Conservation (phyloP, 2,113 vertebrate species). For the Osmerus mordax region DNA sequence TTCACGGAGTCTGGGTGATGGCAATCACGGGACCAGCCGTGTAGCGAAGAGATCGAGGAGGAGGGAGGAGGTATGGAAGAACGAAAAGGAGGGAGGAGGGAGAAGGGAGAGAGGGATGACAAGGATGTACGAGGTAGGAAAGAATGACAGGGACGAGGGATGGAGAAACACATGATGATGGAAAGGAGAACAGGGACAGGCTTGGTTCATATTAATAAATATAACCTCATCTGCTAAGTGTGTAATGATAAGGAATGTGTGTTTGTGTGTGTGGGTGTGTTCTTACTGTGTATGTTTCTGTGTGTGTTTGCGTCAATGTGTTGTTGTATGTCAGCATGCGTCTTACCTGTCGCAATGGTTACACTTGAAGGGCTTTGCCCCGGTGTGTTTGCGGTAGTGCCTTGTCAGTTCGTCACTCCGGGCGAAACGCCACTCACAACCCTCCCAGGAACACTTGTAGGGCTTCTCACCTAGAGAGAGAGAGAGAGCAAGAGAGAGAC, state of each 20-base stretch:
- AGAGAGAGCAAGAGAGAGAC: not conserved
- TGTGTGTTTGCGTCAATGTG: not conserved
- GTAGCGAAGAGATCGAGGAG: no score
- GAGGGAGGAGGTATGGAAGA: no score
- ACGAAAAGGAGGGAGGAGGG: slow-evolving; percentile 6
- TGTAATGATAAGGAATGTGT: not conserved
- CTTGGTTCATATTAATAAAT: no score
- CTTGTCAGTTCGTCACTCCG: slow-evolving; percentile 11
- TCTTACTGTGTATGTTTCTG: slow-evolving; percentile 12
- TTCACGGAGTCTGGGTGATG: no score
- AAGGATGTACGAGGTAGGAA: not conserved
- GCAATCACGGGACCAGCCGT: no score
- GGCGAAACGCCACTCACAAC: slow-evolving; percentile 13
- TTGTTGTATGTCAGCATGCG: not conserved
- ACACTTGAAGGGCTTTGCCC: slow-evolving; percentile 13
- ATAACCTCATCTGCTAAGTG: no score
- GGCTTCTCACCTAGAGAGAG: slow-evolving; percentile 24
- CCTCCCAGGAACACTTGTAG: slow-evolving; percentile 12
- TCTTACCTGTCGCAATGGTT: slow-evolving; percentile 11
- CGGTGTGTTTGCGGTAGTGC: slow-evolving; percentile 14
- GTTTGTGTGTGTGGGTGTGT: not conserved
- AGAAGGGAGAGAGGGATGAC: not conserved
- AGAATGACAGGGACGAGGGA: not conserved
- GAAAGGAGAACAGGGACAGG: not conserved
- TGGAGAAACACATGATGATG: not conserved